These are phyloP conservation scores for Conus ventricosus DNA, from an alignment of 1,140 invertebrate species.

Conservation along the genomic window DNA sequence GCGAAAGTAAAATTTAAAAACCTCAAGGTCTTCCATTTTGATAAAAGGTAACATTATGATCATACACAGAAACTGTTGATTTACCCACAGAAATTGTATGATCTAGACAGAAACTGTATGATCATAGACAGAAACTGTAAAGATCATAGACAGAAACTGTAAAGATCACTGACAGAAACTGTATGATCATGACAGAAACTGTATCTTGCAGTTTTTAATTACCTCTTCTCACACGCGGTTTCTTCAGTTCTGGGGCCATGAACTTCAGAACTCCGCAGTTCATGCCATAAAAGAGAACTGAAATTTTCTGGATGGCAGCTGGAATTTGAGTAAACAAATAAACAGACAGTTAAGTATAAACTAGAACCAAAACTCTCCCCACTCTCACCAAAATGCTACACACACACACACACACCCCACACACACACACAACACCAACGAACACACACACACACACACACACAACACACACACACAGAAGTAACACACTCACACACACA, in stretches of 20 bases:
- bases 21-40: too few relatives aligned
- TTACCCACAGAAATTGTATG: too few relatives aligned
- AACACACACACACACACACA: background rate
- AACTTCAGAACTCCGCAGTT: slow-evolving; percentile 49
- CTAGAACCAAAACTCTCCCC: background rate
- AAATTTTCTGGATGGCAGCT: slow-evolving; percentile 66
- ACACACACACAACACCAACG: background rate
- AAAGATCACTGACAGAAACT: too few relatives aligned
- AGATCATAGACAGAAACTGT: too few relatives aligned
- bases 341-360: background rate
- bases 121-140: too few relatives aligned
- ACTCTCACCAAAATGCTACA: background rate
- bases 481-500: too few relatives aligned
- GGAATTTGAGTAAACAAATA: slow-evolving; percentile 39
- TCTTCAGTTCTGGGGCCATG: slow-evolving; percentile 62
- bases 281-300: slow-evolving; percentile 66
- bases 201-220: background rate
- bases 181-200: too few relatives aligned
- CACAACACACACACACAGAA: background rate
- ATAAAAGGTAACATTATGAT: too few relatives aligned
- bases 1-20: too few relatives aligned
- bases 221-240: slow-evolving; percentile 65
- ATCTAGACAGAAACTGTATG: too few relatives aligned
- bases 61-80: too few relatives aligned
- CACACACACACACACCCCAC: background rate